These are phyloP conservation scores for Polymixis flavicincta DNA, from an alignment of 2,888 invertebrate species.

Conservation along the genomic window DNA sequence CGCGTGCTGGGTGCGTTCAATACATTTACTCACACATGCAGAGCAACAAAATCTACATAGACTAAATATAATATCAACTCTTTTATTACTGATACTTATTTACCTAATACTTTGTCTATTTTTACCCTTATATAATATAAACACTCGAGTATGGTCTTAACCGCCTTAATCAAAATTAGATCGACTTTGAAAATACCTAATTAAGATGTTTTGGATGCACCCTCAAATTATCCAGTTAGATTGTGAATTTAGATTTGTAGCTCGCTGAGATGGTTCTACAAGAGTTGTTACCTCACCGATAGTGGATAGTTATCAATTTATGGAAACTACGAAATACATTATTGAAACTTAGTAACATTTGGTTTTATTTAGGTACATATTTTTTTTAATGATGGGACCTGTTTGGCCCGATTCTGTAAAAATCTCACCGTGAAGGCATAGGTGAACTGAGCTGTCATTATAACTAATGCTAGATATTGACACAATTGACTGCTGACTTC, in stretches of 20 bases:
- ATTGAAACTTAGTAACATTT: conserved; percentile 73
- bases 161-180: conserved; percentile 14
- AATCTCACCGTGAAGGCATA: too few relatives aligned
- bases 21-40: conserved; percentile 52
- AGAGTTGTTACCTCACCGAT: conserved; percentile 90
- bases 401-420: too few relatives aligned
- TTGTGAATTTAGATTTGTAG: conserved; percentile 84
- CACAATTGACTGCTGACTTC: too few relatives aligned
- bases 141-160: conserved; percentile 13
- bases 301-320: conserved; percentile 89
- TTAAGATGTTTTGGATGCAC: conserved; percentile 78
- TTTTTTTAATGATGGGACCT: not conserved
- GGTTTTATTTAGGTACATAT: conserved; percentile 47
- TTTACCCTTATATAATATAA: conserved; percentile 20
- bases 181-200: conserved; percentile 26
- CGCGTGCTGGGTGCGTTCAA: conserved; percentile 75
- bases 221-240: conserved; percentile 82
- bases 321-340: conserved; percentile 87
- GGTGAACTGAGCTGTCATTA: too few relatives aligned
- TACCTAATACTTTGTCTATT: conserved; percentile 30
- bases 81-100: conserved; percentile 22
- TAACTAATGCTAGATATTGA: too few relatives aligned
- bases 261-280: conserved; percentile 84
- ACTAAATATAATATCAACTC: conserved; percentile 18
- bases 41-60: conserved; percentile 29